Evolutionary conservation across 2,888 invertebrate genomes (phyloP), one percentile per base, ranked within the genome.

Genomic region (Mythimna ferrago): DNA sequence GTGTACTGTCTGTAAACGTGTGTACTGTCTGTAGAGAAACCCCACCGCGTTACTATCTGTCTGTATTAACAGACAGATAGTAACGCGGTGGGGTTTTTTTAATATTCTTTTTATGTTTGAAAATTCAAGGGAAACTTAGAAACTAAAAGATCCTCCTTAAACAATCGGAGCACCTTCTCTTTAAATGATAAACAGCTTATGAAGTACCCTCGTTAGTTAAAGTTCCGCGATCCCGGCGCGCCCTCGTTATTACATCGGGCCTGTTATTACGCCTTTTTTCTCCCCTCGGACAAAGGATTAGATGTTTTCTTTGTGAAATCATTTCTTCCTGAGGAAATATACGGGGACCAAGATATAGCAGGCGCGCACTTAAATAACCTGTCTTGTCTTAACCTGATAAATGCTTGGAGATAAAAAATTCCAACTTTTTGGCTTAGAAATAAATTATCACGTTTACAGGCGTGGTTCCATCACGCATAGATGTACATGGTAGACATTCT

Each of bases 181-280:
- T 71, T 79, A 79, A 83, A 79, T 73, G 83, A 79, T 76, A 85
- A 76, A 78, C 70, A 66, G 71, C 69, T 74, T 71, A 73, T 69
- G 68, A 75, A 75, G 61, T 69, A 70, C 60, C 70, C 65, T 71
- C 77, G 66, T 71, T 69, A 83, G 78, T 81, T 74, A 73, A 73
- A 83, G 57, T 85, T 78, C 32, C 16, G 53, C 58, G 78, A 75
- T 62, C 32, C 61, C 65, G 61, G 21, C 35, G 56, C 64, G 53
- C 54, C 62, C 58, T 73, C 73, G 48, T 79, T 81, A 78, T 86
- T 79, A 80, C 77, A 70, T 57, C 75, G 67, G 54, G 54, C 44
- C 51, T 35, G 70, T 79, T 78, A 82, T 82, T 71, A 77, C 80
- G 64, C 53, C 51, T 78, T 80, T 72, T 80, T 74, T 82, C 77